A percentile compares a stretch with the other conserved stretches of the same genome.
Evolutionary conservation across 92 coral and sea anemone genomes (phyloP).

Genomic region (Galaxea fascicularis): DNA sequence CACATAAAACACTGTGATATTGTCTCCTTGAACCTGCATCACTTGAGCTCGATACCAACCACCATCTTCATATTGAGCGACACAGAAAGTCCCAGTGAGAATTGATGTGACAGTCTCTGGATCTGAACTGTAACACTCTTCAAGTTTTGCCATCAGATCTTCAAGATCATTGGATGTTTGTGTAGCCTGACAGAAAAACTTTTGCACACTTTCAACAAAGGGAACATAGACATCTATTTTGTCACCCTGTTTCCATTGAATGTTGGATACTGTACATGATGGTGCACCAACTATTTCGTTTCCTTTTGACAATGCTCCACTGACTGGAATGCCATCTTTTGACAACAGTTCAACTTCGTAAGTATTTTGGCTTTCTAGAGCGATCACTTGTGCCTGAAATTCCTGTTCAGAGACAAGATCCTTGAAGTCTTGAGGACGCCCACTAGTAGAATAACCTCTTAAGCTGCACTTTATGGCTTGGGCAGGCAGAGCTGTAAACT

Average conservation of each 20-base stretch:
- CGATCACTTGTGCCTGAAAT: slow-evolving; percentile 66
- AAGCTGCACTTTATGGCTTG: slow-evolving; percentile 70
- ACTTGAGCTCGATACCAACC: slow-evolving; percentile 84
- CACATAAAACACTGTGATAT: slow-evolving; percentile 68
- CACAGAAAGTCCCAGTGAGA: slow-evolving; percentile 57
- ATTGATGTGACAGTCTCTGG: slow-evolving; percentile 42
- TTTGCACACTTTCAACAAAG: slow-evolving; percentile 32
- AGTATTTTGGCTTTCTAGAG: slow-evolving; percentile 12
- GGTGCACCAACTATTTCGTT: not conserved
- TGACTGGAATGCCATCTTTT: slow-evolving; percentile 7
- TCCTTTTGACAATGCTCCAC: not conserved
- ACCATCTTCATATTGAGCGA: slow-evolving; percentile 74
- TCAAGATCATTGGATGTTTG: slow-evolving; percentile 52
- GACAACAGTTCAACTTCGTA: slow-evolving; percentile 66
- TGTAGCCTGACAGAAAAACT: slow-evolving; percentile 62
- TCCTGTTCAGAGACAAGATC: slow-evolving; percentile 69
- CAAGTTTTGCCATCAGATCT: slow-evolving; percentile 65
- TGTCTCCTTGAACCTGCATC: slow-evolving; percentile 17
- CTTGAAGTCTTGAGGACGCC: slow-evolving; percentile 43
- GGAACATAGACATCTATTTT: slow-evolving; percentile 43
- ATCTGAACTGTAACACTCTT: slow-evolving; percentile 67
- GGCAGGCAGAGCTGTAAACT: slow-evolving; percentile 76
- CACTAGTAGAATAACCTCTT: slow-evolving; percentile 48
- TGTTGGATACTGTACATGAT: slow-evolving; percentile 1
- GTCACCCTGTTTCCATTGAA: slow-evolving; percentile 14